A percentile compares a stretch with the other conserved stretches of the same genome.
Conservation (phyloP, 1,140 invertebrate species). For the Camponotus vicinus region DNA sequence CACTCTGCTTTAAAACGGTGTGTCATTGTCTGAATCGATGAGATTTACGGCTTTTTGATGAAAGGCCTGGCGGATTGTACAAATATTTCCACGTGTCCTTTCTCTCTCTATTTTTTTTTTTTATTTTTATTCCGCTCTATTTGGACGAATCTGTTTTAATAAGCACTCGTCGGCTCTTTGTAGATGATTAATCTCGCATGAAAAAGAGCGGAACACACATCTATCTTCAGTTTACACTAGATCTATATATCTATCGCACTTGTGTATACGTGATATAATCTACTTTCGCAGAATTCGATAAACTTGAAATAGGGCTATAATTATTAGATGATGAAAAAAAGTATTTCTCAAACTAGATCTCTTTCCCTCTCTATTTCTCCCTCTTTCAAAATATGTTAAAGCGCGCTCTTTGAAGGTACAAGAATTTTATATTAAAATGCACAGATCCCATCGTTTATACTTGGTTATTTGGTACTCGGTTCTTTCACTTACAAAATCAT, state of each 20-base stretch:
- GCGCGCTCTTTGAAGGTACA: not conserved
- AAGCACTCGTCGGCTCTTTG: conserved; percentile 56
- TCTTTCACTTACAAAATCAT: conserved; percentile 1
- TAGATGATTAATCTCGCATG: conserved; percentile 57
- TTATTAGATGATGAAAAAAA: conserved; percentile 5
- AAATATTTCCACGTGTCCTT: conserved; percentile 25
- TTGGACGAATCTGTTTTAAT: conserved; percentile 52
- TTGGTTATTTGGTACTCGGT: not conserved
- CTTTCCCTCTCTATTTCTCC: too few species aligned
- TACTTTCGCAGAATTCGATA: conserved; percentile 18
- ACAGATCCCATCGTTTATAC: not conserved
- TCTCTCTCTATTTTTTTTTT: conserved; percentile 9
- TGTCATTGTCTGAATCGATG: conserved; percentile 63
- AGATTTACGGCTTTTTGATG: conserved; percentile 58
- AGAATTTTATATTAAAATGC: not conserved
- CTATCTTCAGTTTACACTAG: conserved; percentile 38
- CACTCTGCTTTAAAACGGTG: conserved; percentile 62
- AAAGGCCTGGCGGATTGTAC: conserved; percentile 60
- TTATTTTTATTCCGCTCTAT: conserved; percentile 34
- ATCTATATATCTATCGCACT: not conserved
- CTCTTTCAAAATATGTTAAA: not conserved
- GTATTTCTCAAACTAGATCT: not conserved
- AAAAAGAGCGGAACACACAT: conserved; percentile 52
- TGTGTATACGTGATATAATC: not conserved
- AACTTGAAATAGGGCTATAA: conserved; percentile 20